Evolutionary conservation across 2,888 invertebrate species (phyloP).

Genomic region (Eristalinus aeneus): DNA sequence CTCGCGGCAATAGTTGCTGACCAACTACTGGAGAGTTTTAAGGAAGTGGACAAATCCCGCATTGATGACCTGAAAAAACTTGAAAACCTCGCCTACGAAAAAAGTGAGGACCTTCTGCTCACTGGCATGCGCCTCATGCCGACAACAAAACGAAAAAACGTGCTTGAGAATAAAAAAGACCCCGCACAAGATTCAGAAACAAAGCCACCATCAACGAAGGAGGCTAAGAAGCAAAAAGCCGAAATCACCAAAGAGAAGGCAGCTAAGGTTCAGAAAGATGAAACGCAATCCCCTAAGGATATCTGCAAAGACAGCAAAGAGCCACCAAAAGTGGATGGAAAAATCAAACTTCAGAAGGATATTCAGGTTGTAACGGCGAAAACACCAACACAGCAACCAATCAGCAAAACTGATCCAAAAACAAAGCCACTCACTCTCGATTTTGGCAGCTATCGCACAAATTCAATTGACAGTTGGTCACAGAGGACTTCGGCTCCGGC

Average conservation of each 20-base stretch:
- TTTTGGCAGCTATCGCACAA: conserved; percentile 54
- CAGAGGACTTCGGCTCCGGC: conserved; percentile 22
- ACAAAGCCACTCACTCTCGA: conserved; percentile 38
- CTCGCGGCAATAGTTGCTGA: conserved; percentile 80
- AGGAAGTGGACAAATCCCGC: conserved; percentile 79
- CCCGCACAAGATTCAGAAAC: conserved; percentile 24
- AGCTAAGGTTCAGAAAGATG: conserved; percentile 23
- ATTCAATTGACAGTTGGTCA: conserved; percentile 54
- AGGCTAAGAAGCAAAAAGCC: conserved; percentile 70
- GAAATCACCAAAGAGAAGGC: conserved; percentile 67
- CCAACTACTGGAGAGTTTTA: conserved; percentile 80
- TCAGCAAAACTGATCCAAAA: conserved; percentile 22
- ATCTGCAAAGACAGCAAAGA: conserved; percentile 27
- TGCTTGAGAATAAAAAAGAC: conserved; percentile 65
- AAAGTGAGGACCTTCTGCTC: conserved; percentile 78
- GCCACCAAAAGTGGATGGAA: conserved; percentile 29
- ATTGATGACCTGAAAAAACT: conserved; percentile 79
- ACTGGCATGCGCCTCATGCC: conserved; percentile 80
- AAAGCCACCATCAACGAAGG: conserved; percentile 33
- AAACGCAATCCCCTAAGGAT: conserved; percentile 2
- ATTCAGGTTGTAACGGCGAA: conserved; percentile 12
- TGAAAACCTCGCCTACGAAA: conserved; percentile 80
- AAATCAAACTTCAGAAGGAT: conserved; percentile 44
- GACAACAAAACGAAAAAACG: conserved; percentile 78
- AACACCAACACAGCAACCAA: not conserved